Percentiles rank a stretch among this genome's conserved stretches.
Evolutionary conservation across 2,113 vertebrate species (phyloP).

Genomic region (Lamprologus ornatipinnis): DNA sequence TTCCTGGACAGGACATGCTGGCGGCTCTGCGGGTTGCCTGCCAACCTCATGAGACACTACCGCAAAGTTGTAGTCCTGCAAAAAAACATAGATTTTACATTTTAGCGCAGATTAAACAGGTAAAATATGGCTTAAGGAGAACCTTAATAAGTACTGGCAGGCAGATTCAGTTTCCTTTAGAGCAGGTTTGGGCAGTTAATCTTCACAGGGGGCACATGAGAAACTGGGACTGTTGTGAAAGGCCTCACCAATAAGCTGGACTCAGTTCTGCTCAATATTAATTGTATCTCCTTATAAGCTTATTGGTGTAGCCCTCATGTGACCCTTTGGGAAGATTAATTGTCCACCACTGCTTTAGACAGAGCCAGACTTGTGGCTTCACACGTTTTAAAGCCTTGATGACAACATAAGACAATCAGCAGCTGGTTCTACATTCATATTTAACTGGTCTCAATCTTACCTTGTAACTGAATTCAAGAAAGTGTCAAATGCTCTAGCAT

Average conservation of each 20-base stretch:
- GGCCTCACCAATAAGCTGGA: not conserved
- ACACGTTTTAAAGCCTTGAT: not conserved
- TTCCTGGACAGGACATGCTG: not conserved
- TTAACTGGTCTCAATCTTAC: not conserved
- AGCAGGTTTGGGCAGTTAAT: not conserved
- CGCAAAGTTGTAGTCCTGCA: not conserved
- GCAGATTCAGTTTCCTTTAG: not conserved
- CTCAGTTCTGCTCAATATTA: not conserved
- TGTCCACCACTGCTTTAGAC: not conserved
- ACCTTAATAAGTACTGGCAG: not conserved
- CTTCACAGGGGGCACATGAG: not conserved
- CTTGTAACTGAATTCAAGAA: not conserved
- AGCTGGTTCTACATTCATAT: not conserved
- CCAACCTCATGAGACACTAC: not conserved
- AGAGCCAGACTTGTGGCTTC: not conserved
- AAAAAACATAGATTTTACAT: not conserved
- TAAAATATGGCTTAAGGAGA: not conserved
- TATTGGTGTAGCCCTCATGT: not conserved
- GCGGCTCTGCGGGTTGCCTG: not conserved
- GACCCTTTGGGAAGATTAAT: not conserved
- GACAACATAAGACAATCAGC: not conserved
- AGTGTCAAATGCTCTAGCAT: not conserved
- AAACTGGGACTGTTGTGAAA: not conserved
- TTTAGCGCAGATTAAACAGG: not conserved
- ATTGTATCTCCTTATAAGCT: not conserved